These are phyloP conservation scores for Drosophila jambulina DNA, from an alignment of 1,140 invertebrate species.

Conservation along the genomic window DNA sequence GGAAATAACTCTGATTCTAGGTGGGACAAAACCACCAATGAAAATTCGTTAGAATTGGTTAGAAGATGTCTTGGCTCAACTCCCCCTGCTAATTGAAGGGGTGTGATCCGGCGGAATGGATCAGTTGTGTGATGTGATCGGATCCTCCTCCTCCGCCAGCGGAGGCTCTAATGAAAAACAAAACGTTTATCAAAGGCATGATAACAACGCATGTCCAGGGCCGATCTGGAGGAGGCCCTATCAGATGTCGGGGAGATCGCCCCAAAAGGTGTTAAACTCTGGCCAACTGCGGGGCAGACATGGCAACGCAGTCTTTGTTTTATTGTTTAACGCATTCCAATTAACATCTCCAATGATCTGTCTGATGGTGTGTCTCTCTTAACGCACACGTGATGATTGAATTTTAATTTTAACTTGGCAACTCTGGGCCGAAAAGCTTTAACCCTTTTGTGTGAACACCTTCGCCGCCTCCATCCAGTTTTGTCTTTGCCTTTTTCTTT, in stretches of 20 bases:
- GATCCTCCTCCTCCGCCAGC: constrained; percentile 19
- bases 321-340: constrained; percentile 83
- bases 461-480: constrained; percentile 12
- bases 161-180: constrained; percentile 78
- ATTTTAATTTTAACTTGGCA: constrained; percentile 74
- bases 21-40: constrained; percentile 28
- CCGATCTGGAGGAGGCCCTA: constrained; percentile 38
- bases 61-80: background rate
- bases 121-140: background rate
- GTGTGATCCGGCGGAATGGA: constrained; percentile 53
- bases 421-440: constrained; percentile 25
- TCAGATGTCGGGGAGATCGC: constrained; percentile 54
- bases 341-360: constrained; percentile 73
- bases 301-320: constrained; percentile 63
- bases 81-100: constrained; percentile 68
- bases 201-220: constrained; percentile 68
- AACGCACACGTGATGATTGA: constrained; percentile 84
- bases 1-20: background rate
- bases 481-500: background rate
- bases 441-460: constrained; percentile 24
- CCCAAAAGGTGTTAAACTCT: constrained; percentile 74
- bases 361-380: constrained; percentile 61
- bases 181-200: constrained; percentile 82
- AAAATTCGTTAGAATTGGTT: constrained; percentile 4
- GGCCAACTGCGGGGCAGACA: constrained; percentile 62